These are phyloP conservation scores for Nannoperca australis DNA, from an alignment of 2,797 vertebrate genomes.

Conservation along the genomic window DNA sequence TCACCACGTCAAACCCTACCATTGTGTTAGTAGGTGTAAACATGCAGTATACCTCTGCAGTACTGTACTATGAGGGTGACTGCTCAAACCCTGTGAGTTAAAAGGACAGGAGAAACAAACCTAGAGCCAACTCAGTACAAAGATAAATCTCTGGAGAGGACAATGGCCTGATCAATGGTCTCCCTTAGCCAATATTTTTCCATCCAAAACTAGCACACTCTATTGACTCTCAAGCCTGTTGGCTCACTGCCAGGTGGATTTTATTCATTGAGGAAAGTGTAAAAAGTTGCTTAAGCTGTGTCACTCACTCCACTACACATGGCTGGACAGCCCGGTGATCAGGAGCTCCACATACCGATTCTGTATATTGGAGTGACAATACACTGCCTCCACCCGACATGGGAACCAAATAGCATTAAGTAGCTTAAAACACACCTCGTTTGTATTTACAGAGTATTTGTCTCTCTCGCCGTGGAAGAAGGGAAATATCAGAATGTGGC, in stretches of 20 bases:
- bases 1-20: background rate
- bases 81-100: background rate
- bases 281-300: conserved; percentile 28
- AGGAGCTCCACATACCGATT: conserved; percentile 1
- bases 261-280: conserved; percentile 21
- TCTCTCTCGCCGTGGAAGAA: background rate
- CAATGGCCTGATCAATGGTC: background rate
- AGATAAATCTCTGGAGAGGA: conserved; percentile 7
- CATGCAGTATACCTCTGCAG: conserved; percentile 22
- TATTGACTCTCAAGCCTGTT: background rate
- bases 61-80: background rate
- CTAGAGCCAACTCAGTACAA: background rate
- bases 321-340: background rate
- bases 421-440: conserved; percentile 13
- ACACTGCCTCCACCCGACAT: conserved; percentile 20
- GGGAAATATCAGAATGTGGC: background rate
- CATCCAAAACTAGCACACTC: conserved; percentile 23
- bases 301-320: conserved; percentile 12
- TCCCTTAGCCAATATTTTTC: background rate
- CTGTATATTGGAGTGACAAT: conserved; percentile 1
- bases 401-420: conserved; percentile 25
- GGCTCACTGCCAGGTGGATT: conserved; percentile 11
- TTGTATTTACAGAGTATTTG: background rate
- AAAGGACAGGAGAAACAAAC: background rate
- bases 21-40: conserved; percentile 5